Base-by-base conservation (phyloP, 2,113 vertebrate genomes). In the Charina bottae region DNA sequence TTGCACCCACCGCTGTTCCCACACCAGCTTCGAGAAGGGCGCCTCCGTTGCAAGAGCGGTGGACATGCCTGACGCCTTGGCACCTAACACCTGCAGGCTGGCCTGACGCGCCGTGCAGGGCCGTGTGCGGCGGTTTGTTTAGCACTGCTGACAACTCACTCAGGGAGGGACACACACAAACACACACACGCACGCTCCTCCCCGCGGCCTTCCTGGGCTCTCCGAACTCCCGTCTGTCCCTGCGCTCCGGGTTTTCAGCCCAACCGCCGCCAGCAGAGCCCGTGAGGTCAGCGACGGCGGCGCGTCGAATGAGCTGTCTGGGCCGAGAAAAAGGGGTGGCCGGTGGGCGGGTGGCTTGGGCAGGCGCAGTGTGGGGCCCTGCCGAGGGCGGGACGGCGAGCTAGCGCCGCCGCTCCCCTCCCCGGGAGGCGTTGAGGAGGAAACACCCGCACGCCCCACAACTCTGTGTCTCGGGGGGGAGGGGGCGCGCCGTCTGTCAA, bases 291-390 rank as follows among this genome's bases (percentile, higher is more conserved):
- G 94, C 85, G 93, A 93, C 96, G 87, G 89, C 62, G 87, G 28
- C 92, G 93, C 94, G 95, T 90, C 94, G 23, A 93, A 92, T 91
- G 60, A 90, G 91, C 46, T 78, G 87, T 64, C 95, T 78, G 94
- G 62, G 95, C 89, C 92, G 96, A 83, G 96, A 94, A 62, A 84
- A 87, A 53, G 64, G 91, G 91, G 64, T 17, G 90, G 85, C 33
- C 89, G 92, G 94, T 62, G 93, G 87, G 94, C 95, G 95, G 94
- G 96, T 94, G 93, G 92, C 93, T 58, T 93, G 91, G 95, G 96
- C 46, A 92, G 92, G 94, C 93, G 96, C 96, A 96, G 93, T 93
- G 95, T 89, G 94, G 91, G 93, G 93, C 92, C 94, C 90, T 78
- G 87, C 86, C 86, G 4, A 55, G 90, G 26, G 88, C 54, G 92